Evolutionary conservation across 2,113 vertebrate species (phyloP), one percentile per base, ranked within the genome.

Genomic region (Seriola dumerili): DNA sequence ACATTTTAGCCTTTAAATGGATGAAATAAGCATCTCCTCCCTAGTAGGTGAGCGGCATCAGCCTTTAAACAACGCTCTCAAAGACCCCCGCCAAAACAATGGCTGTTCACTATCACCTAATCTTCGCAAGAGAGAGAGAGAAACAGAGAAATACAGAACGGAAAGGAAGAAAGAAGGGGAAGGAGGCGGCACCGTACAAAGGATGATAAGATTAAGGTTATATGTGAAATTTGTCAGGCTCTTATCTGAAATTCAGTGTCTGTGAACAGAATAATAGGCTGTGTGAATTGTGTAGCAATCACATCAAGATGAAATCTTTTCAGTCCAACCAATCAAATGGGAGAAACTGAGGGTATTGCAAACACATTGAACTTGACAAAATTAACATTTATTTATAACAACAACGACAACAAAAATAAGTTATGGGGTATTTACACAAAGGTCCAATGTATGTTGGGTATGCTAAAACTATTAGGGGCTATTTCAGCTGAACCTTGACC

Each of bases 1-100:
- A 93, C 93, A 92, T 94, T 93, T 94, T 87, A 94, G 93, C 89
- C 92, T 93, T 93, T 95, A 94, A 95, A 95, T 81, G 89, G 89
- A 87, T 84, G 85, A 93, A 94, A 93, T 93, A 89, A 92, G 92
- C 89, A 92, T 92, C 87, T 91, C 81, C 58, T 83, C 82, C 85
- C 86, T 77, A 71, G 72, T 91, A 94, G 90, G 92, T 93, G 92
- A 94, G 92, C 90, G 72, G 75, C 75, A 88, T 90, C 88, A 85
- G 88, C 85, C 85, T 92, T 91, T 90, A 91, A 92, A 94, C 89
- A 91, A 89, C 57, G 79, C 83, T 82, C 78, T 91, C 85, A 88
- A 92, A 94, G 93, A 90, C 67, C 86, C 72, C 69, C 62, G 44
- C 70, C 88, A 88, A 95, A 95, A 95, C 93, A 95, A 95, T 93